Evolutionary conservation across 2,113 vertebrate species (phyloP).

Genomic region (Copsychus sechellarum): DNA sequence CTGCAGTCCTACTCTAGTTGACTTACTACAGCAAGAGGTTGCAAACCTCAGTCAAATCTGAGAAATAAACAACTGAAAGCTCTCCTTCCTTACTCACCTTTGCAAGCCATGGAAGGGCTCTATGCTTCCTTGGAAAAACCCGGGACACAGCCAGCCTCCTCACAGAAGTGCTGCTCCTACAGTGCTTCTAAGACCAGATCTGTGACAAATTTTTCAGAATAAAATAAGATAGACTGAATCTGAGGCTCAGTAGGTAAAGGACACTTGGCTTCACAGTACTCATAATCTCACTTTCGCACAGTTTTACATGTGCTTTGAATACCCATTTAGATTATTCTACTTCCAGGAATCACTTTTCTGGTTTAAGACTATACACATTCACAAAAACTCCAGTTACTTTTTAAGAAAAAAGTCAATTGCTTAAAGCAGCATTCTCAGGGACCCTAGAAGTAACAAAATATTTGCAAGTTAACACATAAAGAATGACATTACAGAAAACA

Average conservation of each 20-base stretch:
- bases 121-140: accelerated
- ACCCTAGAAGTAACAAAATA: neutral
- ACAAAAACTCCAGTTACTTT: neutral
- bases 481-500: accelerated
- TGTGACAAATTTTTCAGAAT: neutral
- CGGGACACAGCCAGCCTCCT: neutral
- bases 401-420: neutral
- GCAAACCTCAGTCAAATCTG: neutral
- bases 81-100: neutral
- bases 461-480: neutral
- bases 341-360: neutral
- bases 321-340: neutral
- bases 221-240: neutral
- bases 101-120: neutral
- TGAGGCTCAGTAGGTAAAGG: neutral
- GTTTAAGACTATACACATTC: neutral
- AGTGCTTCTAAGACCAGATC: neutral
- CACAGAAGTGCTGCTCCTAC: neutral
- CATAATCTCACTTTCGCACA: neutral
- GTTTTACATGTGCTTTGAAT: neutral
- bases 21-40: neutral
- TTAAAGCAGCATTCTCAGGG: neutral
- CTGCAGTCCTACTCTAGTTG: neutral
- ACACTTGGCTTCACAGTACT: neutral
- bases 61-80: neutral